Evolutionary conservation across 2,113 vertebrate species (phyloP).

Genomic region (Phycodurus eques): DNA sequence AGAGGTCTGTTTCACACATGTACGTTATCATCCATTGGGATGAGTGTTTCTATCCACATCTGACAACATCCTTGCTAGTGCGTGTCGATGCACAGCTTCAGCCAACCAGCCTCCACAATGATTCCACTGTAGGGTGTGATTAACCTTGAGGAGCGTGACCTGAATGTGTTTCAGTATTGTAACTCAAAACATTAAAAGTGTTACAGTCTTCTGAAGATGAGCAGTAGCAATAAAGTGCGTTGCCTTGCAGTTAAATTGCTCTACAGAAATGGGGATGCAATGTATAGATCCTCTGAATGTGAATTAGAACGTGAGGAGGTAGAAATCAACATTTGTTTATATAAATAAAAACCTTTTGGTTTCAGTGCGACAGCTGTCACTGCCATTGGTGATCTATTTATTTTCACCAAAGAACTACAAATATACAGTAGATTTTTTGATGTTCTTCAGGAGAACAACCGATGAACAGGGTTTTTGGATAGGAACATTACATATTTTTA

Average conservation of each 20-base stretch:
- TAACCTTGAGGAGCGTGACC: constrained; percentile 41
- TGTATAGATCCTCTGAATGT: not conserved
- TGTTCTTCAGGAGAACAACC: too few species aligned
- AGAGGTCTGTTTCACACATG: too few species aligned
- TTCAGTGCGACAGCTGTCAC: too few species aligned
- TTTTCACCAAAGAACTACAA: too few species aligned
- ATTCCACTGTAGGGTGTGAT: constrained; percentile 43
- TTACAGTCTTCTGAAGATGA: constrained; percentile 17
- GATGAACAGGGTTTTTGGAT: too few species aligned
- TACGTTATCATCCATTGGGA: not conserved
- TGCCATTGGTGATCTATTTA: too few species aligned
- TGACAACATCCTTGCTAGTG: constrained; percentile 16
- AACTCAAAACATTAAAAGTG: constrained; percentile 16
- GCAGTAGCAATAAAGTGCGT: not conserved
- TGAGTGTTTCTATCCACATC: constrained; percentile 11
- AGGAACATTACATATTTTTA: too few species aligned
- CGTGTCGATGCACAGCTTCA: constrained; percentile 33
- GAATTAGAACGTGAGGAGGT: not conserved
- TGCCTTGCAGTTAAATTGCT: not conserved
- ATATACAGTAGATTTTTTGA: too few species aligned
- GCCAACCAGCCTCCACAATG: constrained; percentile 33
- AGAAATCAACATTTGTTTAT: not conserved
- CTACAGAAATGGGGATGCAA: not conserved
- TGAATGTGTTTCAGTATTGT: constrained; percentile 25
- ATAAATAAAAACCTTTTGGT: too few species aligned